Conservation (phyloP, 2,113 vertebrate species). For the Silurus asotus region DNA sequence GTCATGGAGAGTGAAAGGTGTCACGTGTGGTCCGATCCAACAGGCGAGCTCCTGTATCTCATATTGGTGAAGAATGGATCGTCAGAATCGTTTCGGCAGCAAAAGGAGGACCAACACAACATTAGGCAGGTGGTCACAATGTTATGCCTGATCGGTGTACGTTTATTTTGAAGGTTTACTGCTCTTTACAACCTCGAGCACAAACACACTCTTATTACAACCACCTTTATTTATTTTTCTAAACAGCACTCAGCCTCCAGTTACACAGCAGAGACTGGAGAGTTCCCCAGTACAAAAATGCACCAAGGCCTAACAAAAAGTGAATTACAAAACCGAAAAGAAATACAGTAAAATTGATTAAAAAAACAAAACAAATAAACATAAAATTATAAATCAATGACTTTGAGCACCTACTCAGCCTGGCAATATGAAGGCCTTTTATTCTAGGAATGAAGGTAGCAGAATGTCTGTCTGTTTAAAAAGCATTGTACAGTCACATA, state of each 20-base stretch:
- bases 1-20: no score
- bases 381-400: slow-evolving; percentile 51
- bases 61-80: no score
- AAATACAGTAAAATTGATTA: slow-evolving; percentile 49
- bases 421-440: slow-evolving; percentile 23
- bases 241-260: slow-evolving; percentile 58
- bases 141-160: no score
- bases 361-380: slow-evolving; percentile 55
- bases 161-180: not conserved
- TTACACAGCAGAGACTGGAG: slow-evolving; percentile 7
- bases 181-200: not conserved
- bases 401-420: slow-evolving; percentile 47
- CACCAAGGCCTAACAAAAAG: slow-evolving; percentile 39
- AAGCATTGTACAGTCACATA: slow-evolving; percentile 76
- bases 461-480: slow-evolving; percentile 53
- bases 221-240: slow-evolving; percentile 64
- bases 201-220: slow-evolving; percentile 47
- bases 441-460: slow-evolving; percentile 18
- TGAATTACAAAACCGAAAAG: slow-evolving; percentile 46
- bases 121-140: no score
- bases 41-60: no score
- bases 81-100: no score
- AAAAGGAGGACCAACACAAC: no score
- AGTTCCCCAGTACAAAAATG: slow-evolving; percentile 11
- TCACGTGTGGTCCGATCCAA: no score